Conservation (phyloP, 2,797 vertebrate genomes). For the Spea hammondii region DNA sequence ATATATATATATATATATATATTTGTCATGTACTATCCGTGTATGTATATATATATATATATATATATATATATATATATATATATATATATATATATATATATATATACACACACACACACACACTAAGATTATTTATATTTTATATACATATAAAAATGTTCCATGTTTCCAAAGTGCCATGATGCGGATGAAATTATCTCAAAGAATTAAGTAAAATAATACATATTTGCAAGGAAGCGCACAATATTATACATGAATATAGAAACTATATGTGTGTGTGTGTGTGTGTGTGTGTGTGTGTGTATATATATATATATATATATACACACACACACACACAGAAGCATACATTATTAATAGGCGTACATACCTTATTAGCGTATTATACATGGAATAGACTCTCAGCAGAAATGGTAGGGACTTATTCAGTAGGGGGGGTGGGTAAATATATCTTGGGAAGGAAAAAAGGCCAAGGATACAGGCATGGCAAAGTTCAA, state of each 20-base stretch:
- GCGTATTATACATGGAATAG: too few species aligned
- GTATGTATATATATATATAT: slow-evolving; percentile 7
- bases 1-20: slow-evolving; percentile 14
- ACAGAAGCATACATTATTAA: background rate
- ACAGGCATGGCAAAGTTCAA: too few species aligned
- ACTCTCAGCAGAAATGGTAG: background rate
- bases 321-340: background rate
- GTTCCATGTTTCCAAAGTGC: too few species aligned
- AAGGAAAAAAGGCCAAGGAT: too few species aligned
- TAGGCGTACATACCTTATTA: background rate
- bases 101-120: background rate
- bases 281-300: background rate
- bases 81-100: background rate
- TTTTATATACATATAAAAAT: background rate
- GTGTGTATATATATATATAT: background rate
- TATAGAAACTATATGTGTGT: too few species aligned
- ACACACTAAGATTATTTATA: too few species aligned
- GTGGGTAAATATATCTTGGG: too few species aligned
- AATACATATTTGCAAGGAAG: too few species aligned
- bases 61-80: slow-evolving; percentile 26
- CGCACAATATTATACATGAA: too few species aligned
- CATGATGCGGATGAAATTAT: too few species aligned
- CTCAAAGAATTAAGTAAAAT: too few species aligned
- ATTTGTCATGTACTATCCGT: too few species aligned
- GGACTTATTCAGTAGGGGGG: background rate